These are phyloP conservation scores for Lagorchestes hirsutus DNA, from an alignment of 2,797 vertebrate species.

Conservation along the genomic window DNA sequence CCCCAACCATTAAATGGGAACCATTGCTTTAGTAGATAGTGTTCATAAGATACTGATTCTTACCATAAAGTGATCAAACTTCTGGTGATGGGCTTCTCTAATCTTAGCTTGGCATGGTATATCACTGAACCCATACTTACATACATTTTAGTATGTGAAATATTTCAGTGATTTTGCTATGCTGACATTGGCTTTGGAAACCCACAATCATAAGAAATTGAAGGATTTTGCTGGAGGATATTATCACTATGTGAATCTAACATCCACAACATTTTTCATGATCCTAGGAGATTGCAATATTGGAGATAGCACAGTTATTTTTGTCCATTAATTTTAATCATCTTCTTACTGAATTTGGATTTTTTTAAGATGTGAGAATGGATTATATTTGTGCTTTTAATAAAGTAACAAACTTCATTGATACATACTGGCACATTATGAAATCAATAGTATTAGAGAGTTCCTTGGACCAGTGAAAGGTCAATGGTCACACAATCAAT, in stretches of 20 bases:
- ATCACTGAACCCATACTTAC: not conserved
- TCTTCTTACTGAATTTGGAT: not conserved
- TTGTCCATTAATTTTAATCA: not conserved
- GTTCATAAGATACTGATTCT: not conserved
- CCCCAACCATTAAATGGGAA: not conserved
- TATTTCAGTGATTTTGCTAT: not conserved
- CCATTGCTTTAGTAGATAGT: not conserved
- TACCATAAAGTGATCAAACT: not conserved
- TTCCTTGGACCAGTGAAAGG: not conserved
- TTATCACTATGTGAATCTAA: not conserved
- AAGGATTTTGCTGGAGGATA: not conserved
- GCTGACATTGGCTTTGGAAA: not conserved
- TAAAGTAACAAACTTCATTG: not conserved
- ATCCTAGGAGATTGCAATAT: not conserved
- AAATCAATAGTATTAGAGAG: not conserved
- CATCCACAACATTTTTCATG: not conserved
- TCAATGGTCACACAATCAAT: not conserved
- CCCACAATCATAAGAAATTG: not conserved
- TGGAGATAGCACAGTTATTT: not conserved
- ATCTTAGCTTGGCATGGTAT: not conserved
- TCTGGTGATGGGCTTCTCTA: not conserved
- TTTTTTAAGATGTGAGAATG: not conserved
- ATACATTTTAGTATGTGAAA: not conserved
- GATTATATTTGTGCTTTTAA: not conserved
- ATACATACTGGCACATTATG: not conserved